phyloP scores from a whole-genome alignment of 2,113 vertebrate genomes.

The Hippocampus mohnikei region DNA sequence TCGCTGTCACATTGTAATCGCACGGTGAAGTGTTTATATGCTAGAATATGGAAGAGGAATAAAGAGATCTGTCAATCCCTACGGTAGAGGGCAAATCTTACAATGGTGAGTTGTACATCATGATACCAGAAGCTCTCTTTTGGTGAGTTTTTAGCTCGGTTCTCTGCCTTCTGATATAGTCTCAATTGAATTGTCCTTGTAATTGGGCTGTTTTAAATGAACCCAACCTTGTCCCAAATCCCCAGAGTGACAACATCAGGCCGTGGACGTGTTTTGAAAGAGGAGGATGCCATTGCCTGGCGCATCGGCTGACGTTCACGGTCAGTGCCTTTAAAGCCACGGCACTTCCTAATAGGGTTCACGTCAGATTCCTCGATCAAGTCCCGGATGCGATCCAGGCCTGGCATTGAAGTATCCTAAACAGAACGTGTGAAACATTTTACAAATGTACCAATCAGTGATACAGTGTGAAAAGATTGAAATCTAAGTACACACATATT shows the following conservation, averaged over 20 bases:
- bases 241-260: conserved; percentile 45
- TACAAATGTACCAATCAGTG: neutral
- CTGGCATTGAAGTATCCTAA: conserved; percentile 67
- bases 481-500: too few relatives aligned
- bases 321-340: conserved; percentile 71
- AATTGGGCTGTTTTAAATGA: neutral
- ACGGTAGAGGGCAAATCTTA: too few relatives aligned
- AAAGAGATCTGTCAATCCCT: neutral
- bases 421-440: neutral
- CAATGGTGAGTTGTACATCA: too few relatives aligned
- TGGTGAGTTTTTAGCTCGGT: neutral
- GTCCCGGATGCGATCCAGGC: conserved; percentile 61
- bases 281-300: conserved; percentile 41
- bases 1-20: conserved; percentile 63
- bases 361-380: conserved; percentile 74
- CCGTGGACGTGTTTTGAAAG: conserved; percentile 67
- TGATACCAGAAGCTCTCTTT: too few relatives aligned
- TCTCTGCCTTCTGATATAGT: neutral
- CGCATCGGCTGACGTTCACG: conserved; percentile 48
- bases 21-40: conserved; percentile 65
- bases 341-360: conserved; percentile 67
- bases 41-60: conserved; percentile 43
- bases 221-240: conserved; percentile 66
- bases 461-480: too few relatives aligned
- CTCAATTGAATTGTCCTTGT: neutral